Evolutionary conservation across 2,888 invertebrate species (phyloP).

Genomic region (Trichogramma dendrolimi): DNA sequence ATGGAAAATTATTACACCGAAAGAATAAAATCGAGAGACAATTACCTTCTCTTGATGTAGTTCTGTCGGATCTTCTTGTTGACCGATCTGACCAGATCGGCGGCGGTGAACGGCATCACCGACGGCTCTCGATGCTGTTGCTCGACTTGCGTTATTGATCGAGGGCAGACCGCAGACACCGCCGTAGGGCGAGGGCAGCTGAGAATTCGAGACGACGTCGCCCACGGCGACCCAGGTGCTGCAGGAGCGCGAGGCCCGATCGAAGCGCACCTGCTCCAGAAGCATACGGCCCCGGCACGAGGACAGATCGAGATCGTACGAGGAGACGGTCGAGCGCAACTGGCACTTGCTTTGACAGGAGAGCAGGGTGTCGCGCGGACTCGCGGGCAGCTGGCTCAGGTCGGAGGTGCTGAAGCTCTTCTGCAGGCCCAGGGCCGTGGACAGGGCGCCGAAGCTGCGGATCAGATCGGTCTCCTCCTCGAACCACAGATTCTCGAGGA

Average conservation of each 20-base stretch:
- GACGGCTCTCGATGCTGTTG: conserved; percentile 49
- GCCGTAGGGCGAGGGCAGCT: conserved; percentile 79
- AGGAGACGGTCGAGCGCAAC: conserved; percentile 55
- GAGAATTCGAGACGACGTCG: conserved; percentile 69
- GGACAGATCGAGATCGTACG: conserved; percentile 58
- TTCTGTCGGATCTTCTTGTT: conserved; percentile 81
- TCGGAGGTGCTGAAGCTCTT: conserved; percentile 82
- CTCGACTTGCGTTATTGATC: conserved; percentile 41
- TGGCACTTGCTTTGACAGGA: conserved; percentile 32
- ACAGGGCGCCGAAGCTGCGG: conserved; percentile 74
- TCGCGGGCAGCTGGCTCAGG: conserved; percentile 59
- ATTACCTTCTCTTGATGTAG: conserved; percentile 66
- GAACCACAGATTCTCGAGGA: conserved; percentile 63
- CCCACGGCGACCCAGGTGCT: conserved; percentile 87
- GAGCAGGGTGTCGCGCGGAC: conserved; percentile 52
- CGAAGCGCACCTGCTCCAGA: conserved; percentile 59
- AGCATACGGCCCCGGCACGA: conserved; percentile 56
- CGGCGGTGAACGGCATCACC: conserved; percentile 60
- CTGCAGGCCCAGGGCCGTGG: conserved; percentile 75
- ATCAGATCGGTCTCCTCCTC: conserved; percentile 77
- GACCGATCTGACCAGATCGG: conserved; percentile 69
- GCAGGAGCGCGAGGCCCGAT: conserved; percentile 67
- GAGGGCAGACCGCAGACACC: conserved; percentile 51
- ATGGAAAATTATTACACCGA: background rate
- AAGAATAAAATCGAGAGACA: background rate